phyloP scores from a whole-genome alignment of 2,113 vertebrate genomes.

The Columba janthina region DNA sequence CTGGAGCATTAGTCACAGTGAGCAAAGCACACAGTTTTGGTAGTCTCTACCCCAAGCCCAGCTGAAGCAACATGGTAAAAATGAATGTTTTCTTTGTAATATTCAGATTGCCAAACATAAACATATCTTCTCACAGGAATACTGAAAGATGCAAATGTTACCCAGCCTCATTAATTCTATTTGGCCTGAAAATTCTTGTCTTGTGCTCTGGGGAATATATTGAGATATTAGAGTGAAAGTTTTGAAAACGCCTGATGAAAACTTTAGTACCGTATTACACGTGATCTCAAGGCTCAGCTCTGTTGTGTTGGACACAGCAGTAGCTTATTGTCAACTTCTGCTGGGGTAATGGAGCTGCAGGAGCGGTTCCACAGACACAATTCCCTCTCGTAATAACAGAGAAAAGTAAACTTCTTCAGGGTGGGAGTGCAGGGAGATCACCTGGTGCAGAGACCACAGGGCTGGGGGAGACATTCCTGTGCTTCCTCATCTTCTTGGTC shows the following conservation, averaged over 20 bases:
- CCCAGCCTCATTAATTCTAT: background rate
- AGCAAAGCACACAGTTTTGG: background rate
- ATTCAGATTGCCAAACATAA: background rate
- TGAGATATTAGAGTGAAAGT: background rate
- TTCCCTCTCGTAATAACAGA: background rate
- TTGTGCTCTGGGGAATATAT: background rate
- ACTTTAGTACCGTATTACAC: background rate
- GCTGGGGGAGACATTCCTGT: background rate
- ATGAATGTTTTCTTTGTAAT: background rate
- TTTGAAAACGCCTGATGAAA: background rate
- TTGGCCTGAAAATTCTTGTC: background rate
- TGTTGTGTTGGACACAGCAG: background rate
- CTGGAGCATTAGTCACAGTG: background rate
- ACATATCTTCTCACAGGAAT: background rate
- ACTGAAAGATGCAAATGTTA: background rate
- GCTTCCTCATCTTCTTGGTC: accelerated
- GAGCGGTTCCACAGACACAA: accelerated
- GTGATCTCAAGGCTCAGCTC: background rate
- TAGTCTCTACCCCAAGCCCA: background rate
- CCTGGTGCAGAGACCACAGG: accelerated
- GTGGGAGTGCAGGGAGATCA: background rate
- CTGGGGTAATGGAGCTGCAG: accelerated
- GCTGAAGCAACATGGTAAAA: background rate
- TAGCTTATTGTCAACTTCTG: background rate
- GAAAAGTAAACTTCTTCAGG: background rate